A percentile compares a stretch with the other conserved stretches of the same genome.
phyloP scores from a whole-genome alignment of 1,140 invertebrate genomes.

The Eulimnadia texana region DNA sequence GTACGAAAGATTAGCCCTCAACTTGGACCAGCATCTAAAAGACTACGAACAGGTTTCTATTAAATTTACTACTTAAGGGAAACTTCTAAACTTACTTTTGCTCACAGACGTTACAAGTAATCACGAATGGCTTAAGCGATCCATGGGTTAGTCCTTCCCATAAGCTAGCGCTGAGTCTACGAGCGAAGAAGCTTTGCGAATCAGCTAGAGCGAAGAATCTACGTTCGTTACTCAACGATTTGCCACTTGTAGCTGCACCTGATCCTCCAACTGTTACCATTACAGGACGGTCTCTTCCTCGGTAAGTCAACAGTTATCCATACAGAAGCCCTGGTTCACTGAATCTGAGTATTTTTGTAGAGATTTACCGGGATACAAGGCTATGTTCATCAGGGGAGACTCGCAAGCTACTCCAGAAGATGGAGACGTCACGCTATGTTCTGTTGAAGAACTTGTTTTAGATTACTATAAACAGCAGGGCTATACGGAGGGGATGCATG shows the following conservation, averaged over 20 bases:
- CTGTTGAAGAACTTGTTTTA: conserved; percentile 37
- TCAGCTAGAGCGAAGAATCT: conserved; percentile 19
- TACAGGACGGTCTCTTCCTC: conserved; percentile 17
- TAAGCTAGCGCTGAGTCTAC: conserved; percentile 30
- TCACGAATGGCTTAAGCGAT: conserved; percentile 30
- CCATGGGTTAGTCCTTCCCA: conserved; percentile 28
- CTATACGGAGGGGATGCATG: conserved; percentile 42
- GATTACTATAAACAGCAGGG: conserved; percentile 34
- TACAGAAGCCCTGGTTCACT: too few relatives aligned
- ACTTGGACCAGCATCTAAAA: conserved; percentile 37
- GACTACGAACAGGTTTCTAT: conserved; percentile 25
- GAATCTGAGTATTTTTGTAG: too few relatives aligned
- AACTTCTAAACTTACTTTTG: conserved; percentile 5
- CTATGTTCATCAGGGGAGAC: conserved; percentile 21
- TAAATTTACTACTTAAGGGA: background rate
- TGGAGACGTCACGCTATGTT: conserved; percentile 24
- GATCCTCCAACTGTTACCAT: conserved; percentile 27
- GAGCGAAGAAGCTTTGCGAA: conserved; percentile 29
- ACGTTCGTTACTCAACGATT: conserved; percentile 5
- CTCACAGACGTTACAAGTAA: conserved; percentile 28
- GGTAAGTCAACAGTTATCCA: conserved; percentile 6
- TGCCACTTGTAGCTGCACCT: conserved; percentile 14
- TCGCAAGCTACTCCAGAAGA: conserved; percentile 18
- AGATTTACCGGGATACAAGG: conserved; percentile 23
- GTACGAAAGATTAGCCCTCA: conserved; percentile 38